phyloP scores from a whole-genome alignment of 2,113 vertebrate species.

The Cyanistes caeruleus region DNA sequence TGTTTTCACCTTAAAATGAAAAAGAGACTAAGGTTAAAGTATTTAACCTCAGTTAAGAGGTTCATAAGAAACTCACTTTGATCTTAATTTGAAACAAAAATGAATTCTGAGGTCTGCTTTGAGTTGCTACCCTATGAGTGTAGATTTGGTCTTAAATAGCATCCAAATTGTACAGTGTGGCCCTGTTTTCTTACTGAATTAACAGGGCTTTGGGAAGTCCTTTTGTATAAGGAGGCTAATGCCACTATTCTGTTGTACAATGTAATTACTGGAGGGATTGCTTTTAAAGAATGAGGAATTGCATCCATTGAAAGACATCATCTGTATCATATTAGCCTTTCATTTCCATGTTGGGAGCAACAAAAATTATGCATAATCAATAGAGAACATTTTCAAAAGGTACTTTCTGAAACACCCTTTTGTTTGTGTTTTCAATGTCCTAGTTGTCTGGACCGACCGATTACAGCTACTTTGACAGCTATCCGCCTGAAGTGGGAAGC shows the following conservation, averaged over 20 bases:
- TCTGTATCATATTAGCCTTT: neutral
- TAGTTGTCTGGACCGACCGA: slow-evolving; percentile 88
- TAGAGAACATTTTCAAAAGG: neutral
- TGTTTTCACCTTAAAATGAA: neutral
- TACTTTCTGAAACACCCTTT: neutral
- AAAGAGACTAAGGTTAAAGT: neutral
- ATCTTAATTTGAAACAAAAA: neutral
- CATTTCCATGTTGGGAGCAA: neutral
- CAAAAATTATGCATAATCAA: neutral
- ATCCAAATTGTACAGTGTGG: neutral
- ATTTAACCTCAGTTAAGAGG: no score
- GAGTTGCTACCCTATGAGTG: neutral
- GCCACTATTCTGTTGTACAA: neutral
- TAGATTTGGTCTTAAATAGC: neutral
- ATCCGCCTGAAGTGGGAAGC: slow-evolving; percentile 86
- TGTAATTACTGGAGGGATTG: neutral
- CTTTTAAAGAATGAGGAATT: neutral
- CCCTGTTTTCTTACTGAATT: neutral
- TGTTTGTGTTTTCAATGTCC: slow-evolving; percentile 10
- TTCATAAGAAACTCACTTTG: neutral
- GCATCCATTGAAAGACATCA: neutral
- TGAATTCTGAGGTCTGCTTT: neutral
- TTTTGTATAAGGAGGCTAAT: neutral
- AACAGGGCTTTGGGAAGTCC: neutral
- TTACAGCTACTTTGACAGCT: slow-evolving; percentile 91